Base-by-base conservation (phyloP, 2,888 invertebrate genomes). In the Drosophila ezoana region DNA sequence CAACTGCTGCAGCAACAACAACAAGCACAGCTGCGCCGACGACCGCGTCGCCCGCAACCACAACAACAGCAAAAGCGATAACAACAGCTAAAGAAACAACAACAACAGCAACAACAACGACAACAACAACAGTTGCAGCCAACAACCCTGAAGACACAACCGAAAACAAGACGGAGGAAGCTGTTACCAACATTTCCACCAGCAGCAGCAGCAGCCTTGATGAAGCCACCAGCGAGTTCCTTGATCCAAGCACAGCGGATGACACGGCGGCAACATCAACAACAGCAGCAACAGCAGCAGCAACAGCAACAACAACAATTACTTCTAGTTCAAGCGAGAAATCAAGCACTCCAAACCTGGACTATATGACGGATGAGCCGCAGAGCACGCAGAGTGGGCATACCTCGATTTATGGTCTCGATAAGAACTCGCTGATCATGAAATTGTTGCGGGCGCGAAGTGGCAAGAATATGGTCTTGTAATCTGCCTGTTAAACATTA, bases 351-450 rank as follows among this genome's bases (percentile, higher is more conserved):
- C 23, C 38, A 13, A 83, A 32, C 23, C 14, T 38, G 16, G 81
- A 83, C 59, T 79, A 83, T 33, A 52, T 58, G 51, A 51, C 64
- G 44, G 79, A 77, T 48, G 81, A 72, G 38, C 40, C 65, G 1
- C 13, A 48, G 41, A 28, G 53, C 16, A 45, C 59, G 5, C 61
- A 64, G 40, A 56, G 45, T 14, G 53, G 65, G 0, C 72, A 81
- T 28, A 74, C 78, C 28, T 87, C 88, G 0, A 80, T 87, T 9
- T 87, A 84, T 11, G 84, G 88, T 1, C 60, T 82, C 8, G 72
- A 76, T 37, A 78, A 78, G 53, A 81, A 87, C 49, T 87, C 87
- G 2, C 38, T 86, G 47, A 87, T 87, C 20, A 90, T 90, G 89
- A 69, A 79, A n/a, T 40, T 90, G 16, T 35, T 87, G 32, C 77